phyloP scores from a whole-genome alignment of 1,140 invertebrate species.

The Trinorchestia longiramus region DNA sequence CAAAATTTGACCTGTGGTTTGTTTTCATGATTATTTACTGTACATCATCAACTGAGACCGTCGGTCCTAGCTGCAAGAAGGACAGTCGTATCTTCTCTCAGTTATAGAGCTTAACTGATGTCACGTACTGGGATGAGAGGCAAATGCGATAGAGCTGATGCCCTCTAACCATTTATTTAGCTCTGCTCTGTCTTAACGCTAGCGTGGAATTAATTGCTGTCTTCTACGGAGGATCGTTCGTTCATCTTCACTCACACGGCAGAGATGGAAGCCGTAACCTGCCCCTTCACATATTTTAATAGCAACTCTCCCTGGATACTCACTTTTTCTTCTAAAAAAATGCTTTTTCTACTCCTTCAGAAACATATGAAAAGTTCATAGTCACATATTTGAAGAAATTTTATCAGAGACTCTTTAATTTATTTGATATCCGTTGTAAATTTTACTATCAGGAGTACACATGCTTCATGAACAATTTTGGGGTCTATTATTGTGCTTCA shows the following conservation, averaged over 20 bases:
- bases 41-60: not conserved
- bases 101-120: not conserved
- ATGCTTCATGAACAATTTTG: not conserved
- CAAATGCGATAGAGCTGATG: not conserved
- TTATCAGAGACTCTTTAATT: not conserved
- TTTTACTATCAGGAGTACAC: not conserved
- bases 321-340: not conserved
- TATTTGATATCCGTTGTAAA: not conserved
- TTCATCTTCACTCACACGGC: not conserved
- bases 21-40: not conserved
- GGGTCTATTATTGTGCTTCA: not conserved
- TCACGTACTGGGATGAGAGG: not conserved
- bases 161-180: not conserved
- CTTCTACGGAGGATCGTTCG: not conserved
- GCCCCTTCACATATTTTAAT: not conserved
- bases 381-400: no score
- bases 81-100: not conserved
- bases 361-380: not conserved
- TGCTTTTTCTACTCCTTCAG: not conserved
- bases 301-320: not conserved
- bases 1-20: not conserved
- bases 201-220: slow-evolving; percentile 9
- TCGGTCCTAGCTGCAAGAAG: not conserved
- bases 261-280: not conserved
- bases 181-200: slow-evolving; percentile 9